Evolutionary conservation across 2,113 vertebrate genomes (phyloP), one percentile per base, ranked within the genome.

Genomic region (Natator depressus): DNA sequence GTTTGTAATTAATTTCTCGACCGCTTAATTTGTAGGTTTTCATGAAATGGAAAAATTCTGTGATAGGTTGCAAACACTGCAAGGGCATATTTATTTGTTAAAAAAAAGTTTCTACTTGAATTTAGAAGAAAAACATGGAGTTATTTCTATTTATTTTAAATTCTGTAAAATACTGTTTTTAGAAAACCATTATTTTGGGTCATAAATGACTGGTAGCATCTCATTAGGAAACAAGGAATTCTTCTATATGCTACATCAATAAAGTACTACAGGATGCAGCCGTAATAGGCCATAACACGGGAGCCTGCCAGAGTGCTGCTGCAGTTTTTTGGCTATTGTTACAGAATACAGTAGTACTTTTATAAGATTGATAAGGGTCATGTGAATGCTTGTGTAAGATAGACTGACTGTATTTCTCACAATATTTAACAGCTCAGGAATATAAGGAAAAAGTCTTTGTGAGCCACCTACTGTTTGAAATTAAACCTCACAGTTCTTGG

Each of bases 401-500:
- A 93, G 6, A 47, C 27, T 12, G 6, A 46, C 20, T 13, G 6
- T 38, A 53, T 80, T 95, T 80, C 65, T 2, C n/a, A 54, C 22
- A 51, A 87, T 42, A 22, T 5, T 42, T 75, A 75, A 38, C 65
- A 80, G 27, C 38, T 78, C 12, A 13, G 4, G 35, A 22, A 6
- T 1, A 12, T 80, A 81, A 54, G 17, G 8, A 81, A 31, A 51
- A 78, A 47, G 51, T 8, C 85, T 92, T 84, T 83, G 54, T 53
- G 80, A 89, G 88, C 89, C 95, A 91, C 85, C 91, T 92, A 17
- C 89, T 91, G 89, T 88, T 90, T 88, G 85, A 94, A 92, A 89
- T 72, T 22, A 80, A 90, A 69, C 42, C 69, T 82, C 80, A 85
- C 88, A 59, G 55, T n/a, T 25, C 29, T 88, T 79, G 16, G 62